Base-by-base conservation (phyloP, 2,113 vertebrate species). In the Reinhardtius hippoglossoides region DNA sequence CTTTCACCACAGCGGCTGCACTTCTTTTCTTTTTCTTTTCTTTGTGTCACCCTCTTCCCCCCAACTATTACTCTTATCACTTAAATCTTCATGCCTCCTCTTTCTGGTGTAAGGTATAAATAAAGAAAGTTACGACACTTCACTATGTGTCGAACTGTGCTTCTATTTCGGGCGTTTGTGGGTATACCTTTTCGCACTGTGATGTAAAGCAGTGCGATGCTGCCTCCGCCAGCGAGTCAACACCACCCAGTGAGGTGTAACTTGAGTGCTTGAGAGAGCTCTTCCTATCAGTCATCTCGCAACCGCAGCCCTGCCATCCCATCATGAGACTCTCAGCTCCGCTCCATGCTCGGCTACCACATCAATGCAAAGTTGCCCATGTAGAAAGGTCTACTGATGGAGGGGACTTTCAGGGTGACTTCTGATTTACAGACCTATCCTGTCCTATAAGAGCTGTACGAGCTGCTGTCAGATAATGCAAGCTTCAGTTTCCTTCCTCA, bases 381-480 rank as follows among this genome's bases (percentile, higher is more conserved):
- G 88, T 84, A 88, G 84, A 91, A 91, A 91, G 81, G 81, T 84
- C 87, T 64, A 65, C 85, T 83, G 87, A 89, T 86, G 50, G 83
- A 85, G 66, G 67, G 35, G 70, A 78, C 69, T 77, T 73, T 77
- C 82, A 58, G 66, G 66, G 73, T 26, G 83, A 70, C 81, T 83
- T 67, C 82, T 86, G 85, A 87, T 91, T 88, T 85, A 85, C 86
- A 78, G 81, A 70, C 71, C 82, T 14, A 24, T 14, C 21, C 54
- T 16, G 26, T 78, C 75, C 55, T 73, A 7, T 71, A 77, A 68
- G 60, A 78, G 71, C 27, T 31, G 44, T 42, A 44, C 31, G 73
- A 77, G 67, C 71, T 40, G 70, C 81, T 81, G 84, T 88, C 86
- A 85, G 42, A 80, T 42, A 79, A 77, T 21, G 72, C 77, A 58